Conservation (phyloP, 2,797 vertebrate genomes). For the Sebastes umbrosus region DNA sequence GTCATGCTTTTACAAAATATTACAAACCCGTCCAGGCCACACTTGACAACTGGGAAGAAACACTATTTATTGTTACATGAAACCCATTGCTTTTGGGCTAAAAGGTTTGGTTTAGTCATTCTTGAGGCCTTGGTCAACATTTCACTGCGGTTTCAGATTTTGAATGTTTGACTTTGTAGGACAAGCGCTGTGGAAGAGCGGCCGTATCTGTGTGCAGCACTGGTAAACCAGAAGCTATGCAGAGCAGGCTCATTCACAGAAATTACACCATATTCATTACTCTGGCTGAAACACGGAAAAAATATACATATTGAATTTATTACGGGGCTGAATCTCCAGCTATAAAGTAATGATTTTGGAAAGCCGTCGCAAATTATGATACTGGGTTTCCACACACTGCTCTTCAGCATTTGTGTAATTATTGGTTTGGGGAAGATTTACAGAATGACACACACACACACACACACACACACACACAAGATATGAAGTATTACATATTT, state of each 20-base stretch:
- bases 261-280: constrained; percentile 74
- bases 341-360: constrained; percentile 64
- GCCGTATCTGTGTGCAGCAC: constrained; percentile 61
- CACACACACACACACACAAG: constrained; percentile 10
- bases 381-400: constrained; percentile 56
- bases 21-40: constrained; percentile 76
- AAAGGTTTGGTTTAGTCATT: constrained; percentile 79
- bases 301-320: constrained; percentile 70
- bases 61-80: constrained; percentile 86
- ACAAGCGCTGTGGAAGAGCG: constrained; percentile 60
- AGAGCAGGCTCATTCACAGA: constrained; percentile 80
- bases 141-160: constrained; percentile 79
- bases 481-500: constrained; percentile 53
- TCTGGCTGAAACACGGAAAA: constrained; percentile 66
- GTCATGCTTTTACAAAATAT: constrained; percentile 80
- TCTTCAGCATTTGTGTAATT: constrained; percentile 53
- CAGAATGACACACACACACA: constrained; percentile 57
- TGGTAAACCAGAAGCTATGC: constrained; percentile 82
- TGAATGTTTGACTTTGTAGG: constrained; percentile 77
- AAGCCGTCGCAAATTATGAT: constrained; percentile 59
- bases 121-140: constrained; percentile 80
- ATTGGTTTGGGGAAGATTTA: constrained; percentile 60
- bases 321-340: constrained; percentile 50
- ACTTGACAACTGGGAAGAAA: constrained; percentile 79
- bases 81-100: constrained; percentile 81